Base-by-base conservation (phyloP, 1,140 invertebrate genomes). In the Apocrypta bakeri region DNA sequence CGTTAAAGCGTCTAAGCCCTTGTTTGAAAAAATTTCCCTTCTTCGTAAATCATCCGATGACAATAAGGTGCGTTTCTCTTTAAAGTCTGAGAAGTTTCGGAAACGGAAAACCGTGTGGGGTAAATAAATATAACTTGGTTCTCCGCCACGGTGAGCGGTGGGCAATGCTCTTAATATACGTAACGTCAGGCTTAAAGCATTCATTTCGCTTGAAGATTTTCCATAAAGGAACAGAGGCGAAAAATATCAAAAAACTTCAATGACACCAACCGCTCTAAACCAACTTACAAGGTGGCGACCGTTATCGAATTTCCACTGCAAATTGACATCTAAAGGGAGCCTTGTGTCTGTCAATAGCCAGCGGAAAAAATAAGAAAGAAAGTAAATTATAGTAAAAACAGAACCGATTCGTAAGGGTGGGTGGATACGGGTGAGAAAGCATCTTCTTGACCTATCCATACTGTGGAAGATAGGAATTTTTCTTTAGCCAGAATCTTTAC, bases 271-370 rank as follows among this genome's bases (percentile, higher is more conserved):
- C 9, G 24, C n/a, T 33, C 56, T 9, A 25, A 24, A 27, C 68
- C 68, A 68, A 24, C 12, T 8, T 6, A 68, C 12, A 42, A 37
- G 63, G 14, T 56, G 17, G 48, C 25, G 24, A 11, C 40, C 63
- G 42, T 79, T 79, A 79, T 80, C 79, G 69, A 80, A 31, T 24
- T 4, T 66, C 69, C n/a, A 61, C 24, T 56, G 69, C 56, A 80
- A 80, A 80, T 80, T 27, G 69, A 73, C 42, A 33, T 79, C 72
- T 71, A 72, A 79, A 29, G 73, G 69, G 14, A 24, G 68, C 56
- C 31, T 72, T 17, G 31, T 40, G 42, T 29, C 61, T 8, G 11
- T 9, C 0, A 69, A 56, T 56, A 21, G 17, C 48, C 17, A n/a
- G 21, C n/a, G n/a, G n/a, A 40, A 78, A 1, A 25, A 78, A 66